Evolutionary conservation across 2,113 vertebrate species (phyloP).

Genomic region (Peromyscus maniculatus): DNA sequence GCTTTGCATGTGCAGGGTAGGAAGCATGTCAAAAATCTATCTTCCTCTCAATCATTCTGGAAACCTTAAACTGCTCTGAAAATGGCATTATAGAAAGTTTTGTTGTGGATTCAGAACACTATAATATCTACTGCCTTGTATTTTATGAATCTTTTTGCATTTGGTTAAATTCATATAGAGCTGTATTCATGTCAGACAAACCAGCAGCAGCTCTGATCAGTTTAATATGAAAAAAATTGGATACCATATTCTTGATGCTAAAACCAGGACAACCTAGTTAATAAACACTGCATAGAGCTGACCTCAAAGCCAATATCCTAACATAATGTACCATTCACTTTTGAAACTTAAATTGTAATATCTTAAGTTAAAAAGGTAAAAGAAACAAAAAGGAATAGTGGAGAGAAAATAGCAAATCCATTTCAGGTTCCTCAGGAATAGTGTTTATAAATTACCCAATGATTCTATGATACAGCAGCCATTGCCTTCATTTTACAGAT

Average conservation of each 20-base stretch:
- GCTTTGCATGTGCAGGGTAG: not conserved
- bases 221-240: slow-evolving; percentile 37
- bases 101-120: not conserved
- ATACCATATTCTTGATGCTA: slow-evolving; percentile 53
- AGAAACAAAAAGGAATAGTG: not conserved
- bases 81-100: not conserved
- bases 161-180: slow-evolving; percentile 53
- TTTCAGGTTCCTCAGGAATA: not conserved
- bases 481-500: not conserved
- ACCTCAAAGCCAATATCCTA: not conserved
- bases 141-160: slow-evolving; percentile 56
- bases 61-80: not conserved
- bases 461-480: not conserved
- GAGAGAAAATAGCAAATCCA: not conserved
- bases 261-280: slow-evolving; percentile 4
- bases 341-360: not conserved
- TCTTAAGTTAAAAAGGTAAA: not conserved
- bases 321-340: not conserved
- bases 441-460: not conserved
- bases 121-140: not conserved
- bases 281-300: not conserved
- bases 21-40: not conserved
- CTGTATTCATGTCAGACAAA: slow-evolving; percentile 19
- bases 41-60: not conserved
- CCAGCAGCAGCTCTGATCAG: slow-evolving; percentile 41